Base-by-base conservation (phyloP, 2,113 vertebrate species). In the Heterotilapia buettikoferi region DNA sequence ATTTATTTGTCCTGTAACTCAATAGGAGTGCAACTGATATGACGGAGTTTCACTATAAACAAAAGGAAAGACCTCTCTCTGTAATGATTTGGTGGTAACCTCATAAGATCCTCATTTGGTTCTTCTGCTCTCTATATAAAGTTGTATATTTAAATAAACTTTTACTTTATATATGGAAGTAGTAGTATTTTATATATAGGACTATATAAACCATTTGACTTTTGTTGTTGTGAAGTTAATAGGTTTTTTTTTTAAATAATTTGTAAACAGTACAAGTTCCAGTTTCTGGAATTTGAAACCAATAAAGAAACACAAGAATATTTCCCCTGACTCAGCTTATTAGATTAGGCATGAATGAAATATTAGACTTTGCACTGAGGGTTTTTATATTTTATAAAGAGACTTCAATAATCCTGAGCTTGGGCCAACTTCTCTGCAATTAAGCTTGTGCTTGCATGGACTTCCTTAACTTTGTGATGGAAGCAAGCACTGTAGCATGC, bases 1-100 rank as follows among this genome's bases (percentile, higher is more conserved):
- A 91, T 92, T 90, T 73, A 90, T 96, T 93, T 94, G 92, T 93
- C 82, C 90, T 92, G 83, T 89, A 93, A 89, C 92, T 94, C 87
- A 83, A 89, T 90, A 92, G 66, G 80, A 90, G 81, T 5, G 10
- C 68, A 81, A 82, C 86, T 88, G 85, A 92, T 91, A 87, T 83
- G 89, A 92, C 82, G 84, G 89, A 89, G 89, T 92, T 89, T 80
- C 73, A 71, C 54, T 93, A 86, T 96, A 94, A 97, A 96, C 94
- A 95, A 90, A 68, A 81, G 31, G 50, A 92, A 90, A 92, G 83
- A 89, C 79, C 19, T 83, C 78, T 83, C 73, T 83, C 52, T 85
- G 86, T 83, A 80, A 80, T 83, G 81, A 73, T 85, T 89, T 82
- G 24, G 38, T 1, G n/a, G 84, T 90, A 92, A 92, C 82, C 83